phyloP scores from a whole-genome alignment of 2,113 vertebrate genomes.

The Corythaixoides concolor region DNA sequence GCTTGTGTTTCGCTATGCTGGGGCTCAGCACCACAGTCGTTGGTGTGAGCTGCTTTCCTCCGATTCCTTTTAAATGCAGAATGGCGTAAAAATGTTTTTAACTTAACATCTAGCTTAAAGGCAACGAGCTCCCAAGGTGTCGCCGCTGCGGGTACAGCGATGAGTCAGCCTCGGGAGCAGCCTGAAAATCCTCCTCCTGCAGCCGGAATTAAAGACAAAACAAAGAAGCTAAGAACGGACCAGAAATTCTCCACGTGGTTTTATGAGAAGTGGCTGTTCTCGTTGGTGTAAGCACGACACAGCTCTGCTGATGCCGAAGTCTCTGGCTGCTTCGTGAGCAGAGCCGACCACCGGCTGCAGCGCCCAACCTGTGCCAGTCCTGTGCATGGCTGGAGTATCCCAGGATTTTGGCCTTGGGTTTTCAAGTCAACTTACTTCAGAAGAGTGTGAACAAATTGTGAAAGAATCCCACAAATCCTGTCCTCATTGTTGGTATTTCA shows the following conservation, averaged over 20 bases:
- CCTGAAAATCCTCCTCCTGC: background rate
- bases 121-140: background rate
- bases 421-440: background rate
- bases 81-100: background rate
- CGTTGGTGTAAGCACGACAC: accelerated
- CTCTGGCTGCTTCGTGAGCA: background rate
- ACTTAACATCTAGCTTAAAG: background rate
- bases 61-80: background rate
- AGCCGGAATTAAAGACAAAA: background rate
- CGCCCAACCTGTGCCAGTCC: background rate
- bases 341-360: background rate
- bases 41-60: background rate
- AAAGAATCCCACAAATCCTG: background rate
- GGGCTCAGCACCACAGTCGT: accelerated
- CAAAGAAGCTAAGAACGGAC: accelerated
- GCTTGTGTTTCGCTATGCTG: background rate
- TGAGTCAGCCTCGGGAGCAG: background rate
- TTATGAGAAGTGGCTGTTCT: background rate
- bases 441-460: background rate
- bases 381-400: accelerated
- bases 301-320: background rate
- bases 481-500: background rate
- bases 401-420: background rate
- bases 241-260: background rate
- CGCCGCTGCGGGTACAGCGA: accelerated